Percentiles rank a stretch among this genome's conserved stretches.
phyloP scores from a whole-genome alignment of 2,113 vertebrate genomes.

The Hirundichthys speculiger region DNA sequence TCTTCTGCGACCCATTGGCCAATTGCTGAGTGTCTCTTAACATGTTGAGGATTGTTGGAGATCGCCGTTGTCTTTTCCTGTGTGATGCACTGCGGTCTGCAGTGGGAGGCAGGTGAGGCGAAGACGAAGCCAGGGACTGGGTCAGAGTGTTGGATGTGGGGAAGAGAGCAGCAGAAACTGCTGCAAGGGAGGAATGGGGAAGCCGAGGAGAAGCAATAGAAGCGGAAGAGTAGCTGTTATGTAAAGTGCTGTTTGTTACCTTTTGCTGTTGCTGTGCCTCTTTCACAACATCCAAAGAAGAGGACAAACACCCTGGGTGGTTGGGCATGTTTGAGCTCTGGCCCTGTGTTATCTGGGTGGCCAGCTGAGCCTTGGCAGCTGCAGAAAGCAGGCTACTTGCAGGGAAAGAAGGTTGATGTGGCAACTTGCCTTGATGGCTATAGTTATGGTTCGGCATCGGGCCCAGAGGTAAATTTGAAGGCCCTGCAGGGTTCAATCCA shows the following conservation, averaged over 20 bases:
- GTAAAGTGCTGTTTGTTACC: conserved; percentile 92
- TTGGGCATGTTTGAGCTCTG: conserved; percentile 74
- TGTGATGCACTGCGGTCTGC: conserved; percentile 61
- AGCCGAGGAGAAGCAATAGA: conserved; percentile 62
- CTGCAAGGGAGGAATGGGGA: conserved; percentile 63
- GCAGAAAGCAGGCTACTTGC: conserved; percentile 90
- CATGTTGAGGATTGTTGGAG: conserved; percentile 70
- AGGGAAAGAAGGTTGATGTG: conserved; percentile 84
- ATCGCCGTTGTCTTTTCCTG: conserved; percentile 71
- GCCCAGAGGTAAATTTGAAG: conserved; percentile 82
- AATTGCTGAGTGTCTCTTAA: conserved; percentile 65
- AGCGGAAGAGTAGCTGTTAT: conserved; percentile 74
- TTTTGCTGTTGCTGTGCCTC: conserved; percentile 74
- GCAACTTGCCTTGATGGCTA: conserved; percentile 79
- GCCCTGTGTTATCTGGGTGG: conserved; percentile 79
- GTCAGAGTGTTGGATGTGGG: conserved; percentile 70
- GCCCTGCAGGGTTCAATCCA: conserved; percentile 62
- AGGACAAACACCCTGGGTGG: conserved; percentile 38
- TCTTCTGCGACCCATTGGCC: conserved; percentile 55
- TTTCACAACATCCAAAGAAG: conserved; percentile 66
- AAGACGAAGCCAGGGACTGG: conserved; percentile 66
- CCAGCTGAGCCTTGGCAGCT: conserved; percentile 89
- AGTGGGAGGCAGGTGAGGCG: conserved; percentile 66
- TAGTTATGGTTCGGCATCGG: conserved; percentile 77
- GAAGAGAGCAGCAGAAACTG: conserved; percentile 69